Evolutionary conservation across 2,113 vertebrate species (phyloP), one percentile per base, ranked within the genome.

Genomic region (Ia io): DNA sequence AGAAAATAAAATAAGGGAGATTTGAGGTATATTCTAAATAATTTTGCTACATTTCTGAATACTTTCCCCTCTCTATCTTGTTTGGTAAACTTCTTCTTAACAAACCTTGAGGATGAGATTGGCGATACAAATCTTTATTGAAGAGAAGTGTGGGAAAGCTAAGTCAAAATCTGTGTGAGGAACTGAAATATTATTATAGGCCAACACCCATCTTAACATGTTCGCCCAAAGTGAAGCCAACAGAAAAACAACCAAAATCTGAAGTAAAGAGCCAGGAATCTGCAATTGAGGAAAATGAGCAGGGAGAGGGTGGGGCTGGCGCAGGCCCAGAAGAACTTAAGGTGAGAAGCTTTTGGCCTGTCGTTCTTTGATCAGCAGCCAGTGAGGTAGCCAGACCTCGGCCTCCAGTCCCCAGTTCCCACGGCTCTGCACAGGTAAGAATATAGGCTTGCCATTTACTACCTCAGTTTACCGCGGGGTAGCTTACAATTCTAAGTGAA

Each of bases 301-400:
- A 35, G 18, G 18, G 2, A 22, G 14, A 5, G 8, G 5, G 6
- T 16, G 16, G 32, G 25, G 2, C 6, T 49, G 1, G 28, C 3
- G 10, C 53, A 69, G 5, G 25, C 17, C 22, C n/a, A 30, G 44
- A 14, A 11, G 76, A 18, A 35, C 0, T 1, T 18, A 20, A 40
- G 11, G 6, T 16, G 12, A 30, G 74, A n/a, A 2, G 3, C 22
- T 37, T 10, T 0, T 13, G 5, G 22, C 9, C 0, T 9, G 53
- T 20, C 0, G 5, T 35, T 49, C 47, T 37, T 49, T 49, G 47
- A 14, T 49, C 47, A 49, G 13, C 47, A 49, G 47, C 13, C 47
- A 49, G 47, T 49, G 47, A 49, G 13, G 47, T 14, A 49, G 13
- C 47, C 47, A 49, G 47, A 49, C 47, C 30, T 12, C 11, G 0